Percentiles rank a stretch among this genome's conserved stretches.
Conservation (phyloP, 2,888 invertebrate genomes). For the Yponomeuta cagnagella region DNA sequence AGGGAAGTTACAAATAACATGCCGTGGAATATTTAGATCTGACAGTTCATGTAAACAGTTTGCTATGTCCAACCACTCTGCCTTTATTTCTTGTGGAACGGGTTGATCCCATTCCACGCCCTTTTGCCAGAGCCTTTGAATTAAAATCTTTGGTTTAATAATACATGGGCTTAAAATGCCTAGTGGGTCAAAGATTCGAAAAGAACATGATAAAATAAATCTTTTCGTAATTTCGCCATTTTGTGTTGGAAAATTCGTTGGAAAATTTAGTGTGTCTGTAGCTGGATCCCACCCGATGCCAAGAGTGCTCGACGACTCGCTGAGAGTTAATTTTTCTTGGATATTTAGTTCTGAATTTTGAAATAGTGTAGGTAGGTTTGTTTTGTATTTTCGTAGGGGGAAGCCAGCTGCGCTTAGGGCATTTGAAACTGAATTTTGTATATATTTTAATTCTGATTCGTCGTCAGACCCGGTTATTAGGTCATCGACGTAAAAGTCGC, state of each 20-base stretch:
- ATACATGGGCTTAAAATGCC: not conserved
- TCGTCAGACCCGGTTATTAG: not conserved
- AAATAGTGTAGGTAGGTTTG: not conserved
- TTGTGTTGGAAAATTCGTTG: not conserved
- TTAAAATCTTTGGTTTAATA: conserved; percentile 9
- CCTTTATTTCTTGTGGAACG: not conserved
- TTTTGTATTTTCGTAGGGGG: conserved; percentile 6
- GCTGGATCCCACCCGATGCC: not conserved
- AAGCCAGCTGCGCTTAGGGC: conserved; percentile 1
- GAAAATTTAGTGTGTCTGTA: conserved; percentile 2
- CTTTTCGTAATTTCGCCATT: conserved; percentile 11
- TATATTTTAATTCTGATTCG: not conserved
- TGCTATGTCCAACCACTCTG: not conserved
- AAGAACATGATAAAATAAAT: conserved; percentile 6
- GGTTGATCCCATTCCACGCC: not conserved
- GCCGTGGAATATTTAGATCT: conserved; percentile 6
- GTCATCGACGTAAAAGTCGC: conserved; percentile 3
- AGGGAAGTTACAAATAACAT: too few relatives aligned
- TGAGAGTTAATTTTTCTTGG: not conserved
- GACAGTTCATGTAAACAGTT: not conserved
- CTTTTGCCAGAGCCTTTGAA: conserved; percentile 11
- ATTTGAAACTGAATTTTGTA: conserved; percentile 1
- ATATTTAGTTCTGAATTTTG: not conserved
- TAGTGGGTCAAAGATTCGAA: conserved; percentile 9
- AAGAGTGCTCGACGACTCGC: not conserved